Evolutionary conservation across 2,113 vertebrate genomes (phyloP).

Genomic region (Hipposideros armiger): DNA sequence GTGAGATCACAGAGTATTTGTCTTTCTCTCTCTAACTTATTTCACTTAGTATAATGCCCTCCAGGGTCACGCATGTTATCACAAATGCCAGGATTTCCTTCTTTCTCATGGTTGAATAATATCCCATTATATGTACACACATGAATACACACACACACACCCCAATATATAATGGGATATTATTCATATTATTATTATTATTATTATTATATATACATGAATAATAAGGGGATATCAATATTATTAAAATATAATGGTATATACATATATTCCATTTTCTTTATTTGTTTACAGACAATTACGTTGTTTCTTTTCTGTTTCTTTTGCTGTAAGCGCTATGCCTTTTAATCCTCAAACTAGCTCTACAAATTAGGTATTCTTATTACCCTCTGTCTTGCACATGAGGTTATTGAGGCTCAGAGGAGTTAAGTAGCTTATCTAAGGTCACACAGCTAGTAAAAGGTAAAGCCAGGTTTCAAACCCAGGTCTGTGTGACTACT

Average conservation of each 20-base stretch:
- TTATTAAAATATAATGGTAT: too few relatives aligned
- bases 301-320: background rate
- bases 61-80: background rate
- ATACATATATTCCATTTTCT: background rate
- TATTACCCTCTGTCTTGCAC: background rate
- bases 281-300: background rate
- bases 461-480: slow-evolving; percentile 22
- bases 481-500: background rate
- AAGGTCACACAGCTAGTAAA: background rate
- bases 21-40: background rate
- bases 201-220: too few relatives aligned
- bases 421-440: background rate
- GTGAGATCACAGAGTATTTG: background rate
- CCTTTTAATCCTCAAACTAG: background rate
- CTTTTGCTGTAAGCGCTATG: background rate
- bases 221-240: too few relatives aligned
- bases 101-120: background rate
- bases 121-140: background rate
- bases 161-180: too few relatives aligned
- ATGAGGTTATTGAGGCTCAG: background rate
- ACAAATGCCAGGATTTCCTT: background rate
- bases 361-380: background rate
- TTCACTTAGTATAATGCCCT: background rate
- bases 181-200: too few relatives aligned
- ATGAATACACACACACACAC: too few relatives aligned